Base-by-base conservation (phyloP, 2,888 invertebrate genomes). In the Alsophila aescularia region DNA sequence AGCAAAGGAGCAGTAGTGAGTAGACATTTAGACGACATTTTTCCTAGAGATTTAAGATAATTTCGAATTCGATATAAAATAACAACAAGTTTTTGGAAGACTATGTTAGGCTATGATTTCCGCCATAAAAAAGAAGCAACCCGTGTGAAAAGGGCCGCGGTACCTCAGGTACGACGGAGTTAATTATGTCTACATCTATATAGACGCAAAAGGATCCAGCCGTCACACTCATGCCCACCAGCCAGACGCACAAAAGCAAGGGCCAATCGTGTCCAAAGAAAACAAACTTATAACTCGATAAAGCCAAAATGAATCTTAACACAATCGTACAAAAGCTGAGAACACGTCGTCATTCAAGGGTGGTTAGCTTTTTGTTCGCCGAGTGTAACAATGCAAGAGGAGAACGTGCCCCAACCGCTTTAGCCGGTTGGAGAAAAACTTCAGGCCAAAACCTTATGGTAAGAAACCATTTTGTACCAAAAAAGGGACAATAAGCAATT, bases 331-430 rank as follows among this genome's bases (percentile, higher is more conserved):
- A 69, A 85, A 77, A 84, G 90, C 74, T 72, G 72, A 83, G 60
- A 83, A 74, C 73, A 63, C 62, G 58, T 62, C 56, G 66, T 40
- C 53, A 58, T 45, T 62, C 39, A 52, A 58, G 50, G 67, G 70
- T 72, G 64, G 70, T 83, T 79, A 74, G 58, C 67, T 72, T 79
- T 77, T 85, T 87, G 71, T 77, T 60, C 36, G 61, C 56, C 61
- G 60, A 64, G 53, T 61, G 61, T 60, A 69, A 78, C 77, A 83
- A 82, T 79, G 84, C 85, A 85, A 84, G 80, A 79, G 73, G 83
- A 90, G 87, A 90, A 88, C 90, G 87, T 87, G 90, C 85, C 84
- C 86, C 73, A 80, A 90, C 90, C 83, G 83, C 89, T 86, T 85
- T 85, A 81, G 83, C 83, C 79, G 73, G 80, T 83, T 82, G 68